Percentiles rank a stretch among this genome's conserved stretches.
These are phyloP conservation scores for Notolepis coatsorum DNA, from an alignment of 2,797 vertebrate genomes.

Conservation along the genomic window DNA sequence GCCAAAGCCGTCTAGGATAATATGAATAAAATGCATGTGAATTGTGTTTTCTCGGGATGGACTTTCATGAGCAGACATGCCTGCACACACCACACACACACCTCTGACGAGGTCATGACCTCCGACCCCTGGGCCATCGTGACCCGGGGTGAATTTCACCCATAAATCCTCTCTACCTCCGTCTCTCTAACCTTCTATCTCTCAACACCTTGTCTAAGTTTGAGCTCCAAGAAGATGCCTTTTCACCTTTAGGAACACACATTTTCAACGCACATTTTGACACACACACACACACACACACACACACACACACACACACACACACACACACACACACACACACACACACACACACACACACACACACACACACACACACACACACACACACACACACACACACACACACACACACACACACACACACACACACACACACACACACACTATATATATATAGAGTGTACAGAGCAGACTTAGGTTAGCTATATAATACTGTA, in stretches of 20 bases:
- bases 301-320: neutral
- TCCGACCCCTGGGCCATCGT: neutral
- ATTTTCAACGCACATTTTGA: too few species aligned
- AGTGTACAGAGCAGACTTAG: neutral
- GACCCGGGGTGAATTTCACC: neutral
- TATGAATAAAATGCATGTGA: too few species aligned
- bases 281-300: neutral
- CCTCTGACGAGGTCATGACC: neutral
- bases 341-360: too few species aligned
- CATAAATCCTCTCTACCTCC: neutral
- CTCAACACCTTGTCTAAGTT: constrained; percentile 15
- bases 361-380: too few species aligned
- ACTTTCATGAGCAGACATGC: too few species aligned
- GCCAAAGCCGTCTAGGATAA: too few species aligned
- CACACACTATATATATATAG: neutral
- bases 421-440: neutral
- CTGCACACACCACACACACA: neutral
- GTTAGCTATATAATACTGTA: too few species aligned
- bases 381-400: neutral
- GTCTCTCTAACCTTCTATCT: neutral
- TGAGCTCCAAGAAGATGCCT: too few species aligned
- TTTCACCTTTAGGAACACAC: too few species aligned
- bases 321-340: neutral
- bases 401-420: neutral
- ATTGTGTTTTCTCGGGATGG: too few species aligned